Base-by-base conservation (phyloP, 1,140 invertebrate species). In the Heliconius hermathena region DNA sequence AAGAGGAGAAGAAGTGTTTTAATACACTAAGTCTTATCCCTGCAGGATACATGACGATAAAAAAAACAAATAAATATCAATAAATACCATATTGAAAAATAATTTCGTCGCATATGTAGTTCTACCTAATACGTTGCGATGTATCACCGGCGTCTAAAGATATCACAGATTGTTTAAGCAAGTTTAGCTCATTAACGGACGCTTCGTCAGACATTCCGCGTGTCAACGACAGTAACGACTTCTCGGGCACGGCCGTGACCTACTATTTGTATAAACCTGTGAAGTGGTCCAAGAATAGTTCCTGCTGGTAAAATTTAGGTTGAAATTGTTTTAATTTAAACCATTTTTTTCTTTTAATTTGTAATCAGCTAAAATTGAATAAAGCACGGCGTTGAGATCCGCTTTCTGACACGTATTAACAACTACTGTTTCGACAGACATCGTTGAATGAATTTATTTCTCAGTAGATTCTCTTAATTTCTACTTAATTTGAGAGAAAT, bases 131-230 rank as follows among this genome's bases (percentile, higher is more conserved):
- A 49, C 8, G 60, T 6, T 16, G 26, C 26, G 60, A 66, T 66
- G 13, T 66, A 29, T 66, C 60, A 66, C 60, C 60, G 60, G 4
- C 60, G 60, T 66, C 60, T 66, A 66, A 29, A 66, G 11, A 29
- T 66, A 66, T 66, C 60, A 66, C 60, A 66, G 26, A 66, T 66
- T 66, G 60, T 66, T 66, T 66, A 66, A 66, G 60, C 60, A 66
- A 66, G 60, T 66, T 66, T 66, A 66, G 60, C 60, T 66, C 60
- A 66, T 66, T 66, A 66, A 26, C 16, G 26, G 60, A 66, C 60
- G 60, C 60, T 66, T 29, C 26, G 60, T 66, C 60, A 66, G 60
- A 66, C 60, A 66, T 66, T 66, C 60, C 60, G 60, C 13, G 26
- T 66, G 60, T 66, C 60, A 66, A 66, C 60, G 60, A 66, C 60